phyloP scores from a whole-genome alignment of 2,113 vertebrate species.

The Rhagologus leucostigma region DNA sequence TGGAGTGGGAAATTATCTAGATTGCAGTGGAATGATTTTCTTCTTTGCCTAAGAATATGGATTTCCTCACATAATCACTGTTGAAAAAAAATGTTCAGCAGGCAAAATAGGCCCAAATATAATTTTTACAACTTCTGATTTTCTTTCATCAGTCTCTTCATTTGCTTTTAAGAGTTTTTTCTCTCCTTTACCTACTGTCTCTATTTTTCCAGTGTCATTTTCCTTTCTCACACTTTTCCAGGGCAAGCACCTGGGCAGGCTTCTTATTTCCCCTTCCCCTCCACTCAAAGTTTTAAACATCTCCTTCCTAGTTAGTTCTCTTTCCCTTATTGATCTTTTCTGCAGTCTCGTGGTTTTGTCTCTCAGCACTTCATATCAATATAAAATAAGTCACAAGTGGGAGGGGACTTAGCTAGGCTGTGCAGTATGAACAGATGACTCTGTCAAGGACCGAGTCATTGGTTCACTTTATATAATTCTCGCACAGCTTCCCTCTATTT shows the following conservation, averaged over 20 bases:
- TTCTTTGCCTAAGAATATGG: slow-evolving; percentile 7
- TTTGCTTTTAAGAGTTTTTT: not conserved
- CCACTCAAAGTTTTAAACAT: not conserved
- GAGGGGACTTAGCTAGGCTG: not conserved
- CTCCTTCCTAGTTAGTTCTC: not conserved
- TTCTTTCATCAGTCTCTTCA: not conserved
- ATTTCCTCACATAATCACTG: not conserved
- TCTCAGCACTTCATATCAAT: not conserved
- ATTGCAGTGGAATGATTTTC: not conserved
- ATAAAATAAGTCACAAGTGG: not conserved
- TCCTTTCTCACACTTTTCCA: not conserved
- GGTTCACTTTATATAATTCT: not conserved
- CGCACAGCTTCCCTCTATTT: not conserved
- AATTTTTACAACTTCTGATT: not conserved
- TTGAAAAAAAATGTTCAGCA: not conserved
- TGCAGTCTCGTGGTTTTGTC: not conserved
- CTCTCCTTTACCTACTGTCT: not conserved
- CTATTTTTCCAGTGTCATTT: not conserved
- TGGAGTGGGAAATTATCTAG: slow-evolving; percentile 29
- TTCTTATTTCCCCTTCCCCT: not conserved
- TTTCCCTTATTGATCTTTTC: not conserved
- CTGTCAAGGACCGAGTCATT: not conserved
- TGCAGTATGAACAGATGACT: not conserved
- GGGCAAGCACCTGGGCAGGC: not conserved
- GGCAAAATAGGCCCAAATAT: not conserved